Evolutionary conservation across 2,113 vertebrate genomes (phyloP), one percentile per base, ranked within the genome.

Genomic region (Calyptommatus sinebrachiatus): DNA sequence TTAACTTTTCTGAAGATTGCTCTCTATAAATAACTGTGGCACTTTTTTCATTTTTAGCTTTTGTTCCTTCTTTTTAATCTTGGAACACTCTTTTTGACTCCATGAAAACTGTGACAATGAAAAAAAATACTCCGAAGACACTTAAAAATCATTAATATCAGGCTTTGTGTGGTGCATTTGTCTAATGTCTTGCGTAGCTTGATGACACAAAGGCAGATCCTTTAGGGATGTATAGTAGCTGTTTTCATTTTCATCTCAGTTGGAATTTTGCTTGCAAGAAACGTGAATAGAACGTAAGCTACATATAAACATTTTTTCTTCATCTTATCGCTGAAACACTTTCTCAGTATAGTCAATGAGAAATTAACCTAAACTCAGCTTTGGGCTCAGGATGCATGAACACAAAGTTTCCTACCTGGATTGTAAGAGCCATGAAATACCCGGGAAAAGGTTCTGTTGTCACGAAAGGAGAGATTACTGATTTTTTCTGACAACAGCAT

Each of bases 201-300:
- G 46, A 76, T 22, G 7, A 10, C 22, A 77, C 7, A 73, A 26
- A 70, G 20, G 41, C 0, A 0, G 3, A 6, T 1, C 81, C 7
- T 84, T 79, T 24, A 63, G 29, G 11, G 21, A 82, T 22, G 18
- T 48, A 16, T 71, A 8, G 10, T 22, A 46, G 16, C 4, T 79
- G 8, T 18, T 83, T 85, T 87, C 26, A 84, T 85, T 90, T 90
- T 90, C 57, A 70, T 75, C 76, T 83, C 76, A 31, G 73, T 66
- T 83, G 16, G 18, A 89, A 87, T 77, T 76, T 45, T 78, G 3
- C 21, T 78, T 78, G 67, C 63, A 82, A 87, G 45, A 84, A 4
- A 73, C 1, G 0, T 86, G 73, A 80, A 20, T 76, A 20, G 46
- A 83, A 6, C 14, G 76, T 84, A 77, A 90, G 88, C 85, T 0